These are phyloP conservation scores for Panopea generosa DNA, from an alignment of 2,888 invertebrate genomes.

Conservation along the genomic window DNA sequence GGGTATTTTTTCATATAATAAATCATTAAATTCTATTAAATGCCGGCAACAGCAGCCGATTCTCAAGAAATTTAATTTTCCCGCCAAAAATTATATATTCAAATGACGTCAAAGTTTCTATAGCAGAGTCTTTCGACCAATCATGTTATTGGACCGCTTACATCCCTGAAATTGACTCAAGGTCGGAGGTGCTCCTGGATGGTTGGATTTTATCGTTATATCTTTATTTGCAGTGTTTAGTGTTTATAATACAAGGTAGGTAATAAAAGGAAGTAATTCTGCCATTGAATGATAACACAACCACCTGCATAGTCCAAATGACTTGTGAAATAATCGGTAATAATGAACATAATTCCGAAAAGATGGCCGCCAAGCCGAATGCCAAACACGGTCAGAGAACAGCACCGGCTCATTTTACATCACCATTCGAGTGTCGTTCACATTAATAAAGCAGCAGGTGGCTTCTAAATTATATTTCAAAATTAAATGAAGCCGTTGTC, in stretches of 20 bases:
- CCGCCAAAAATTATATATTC: slow-evolving; percentile 43
- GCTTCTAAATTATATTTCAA: too few species aligned
- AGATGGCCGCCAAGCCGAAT: slow-evolving; percentile 22
- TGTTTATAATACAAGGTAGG: slow-evolving; percentile 1
- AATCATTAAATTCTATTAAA: too few species aligned
- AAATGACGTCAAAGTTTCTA: slow-evolving; percentile 61
- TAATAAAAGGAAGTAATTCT: background rate
- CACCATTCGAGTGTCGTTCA: background rate
- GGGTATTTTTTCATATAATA: too few species aligned
- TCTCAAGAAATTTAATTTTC: background rate
- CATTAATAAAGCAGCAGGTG: background rate
- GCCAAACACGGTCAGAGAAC: slow-evolving; percentile 25
- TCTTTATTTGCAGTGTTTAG: background rate
- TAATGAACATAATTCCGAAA: slow-evolving; percentile 23
- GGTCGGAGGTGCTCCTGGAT: slow-evolving; percentile 41
- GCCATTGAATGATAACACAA: background rate
- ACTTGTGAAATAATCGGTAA: slow-evolving; percentile 12
- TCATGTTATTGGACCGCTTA: slow-evolving; percentile 42
- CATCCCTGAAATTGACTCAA: slow-evolving; percentile 37
- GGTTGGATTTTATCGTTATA: slow-evolving; percentile 21
- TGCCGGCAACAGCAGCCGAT: background rate
- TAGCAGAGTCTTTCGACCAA: slow-evolving; percentile 42
- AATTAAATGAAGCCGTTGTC: too few species aligned
- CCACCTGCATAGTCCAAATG: too few species aligned
- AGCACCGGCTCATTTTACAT: background rate